Conservation (phyloP, 2,888 invertebrate genomes). For the Cyclophora albipunctata region DNA sequence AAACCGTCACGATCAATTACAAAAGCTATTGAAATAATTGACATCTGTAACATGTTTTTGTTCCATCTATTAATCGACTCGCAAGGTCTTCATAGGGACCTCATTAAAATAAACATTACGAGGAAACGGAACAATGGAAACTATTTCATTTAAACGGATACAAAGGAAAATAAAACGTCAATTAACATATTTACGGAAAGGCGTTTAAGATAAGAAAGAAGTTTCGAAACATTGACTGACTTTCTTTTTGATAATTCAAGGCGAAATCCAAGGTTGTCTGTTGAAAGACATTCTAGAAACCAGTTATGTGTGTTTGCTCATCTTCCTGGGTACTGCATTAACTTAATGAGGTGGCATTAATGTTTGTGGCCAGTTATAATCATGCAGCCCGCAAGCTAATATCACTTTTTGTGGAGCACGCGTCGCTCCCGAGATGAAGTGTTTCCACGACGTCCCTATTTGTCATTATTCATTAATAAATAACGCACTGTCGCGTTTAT, state of each 20-base stretch:
- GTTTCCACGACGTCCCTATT: conserved; percentile 38
- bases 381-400: conserved; percentile 31
- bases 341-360: conserved; percentile 29
- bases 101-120: conserved; percentile 9
- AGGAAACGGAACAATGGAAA: not conserved
- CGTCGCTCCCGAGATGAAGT: conserved; percentile 24
- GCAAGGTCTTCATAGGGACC: too few relatives aligned
- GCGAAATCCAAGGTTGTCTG: conserved; percentile 20
- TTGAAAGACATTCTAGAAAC: conserved; percentile 28
- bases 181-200: not conserved
- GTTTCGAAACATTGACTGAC: conserved; percentile 6
- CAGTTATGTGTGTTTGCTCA: conserved; percentile 20
- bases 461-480: conserved; percentile 43
- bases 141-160: too few relatives aligned
- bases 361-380: conserved; percentile 28
- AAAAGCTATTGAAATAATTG: conserved; percentile 37
- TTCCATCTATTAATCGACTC: not conserved
- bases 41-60: conserved; percentile 29
- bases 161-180: not conserved
- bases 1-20: conserved; percentile 23
- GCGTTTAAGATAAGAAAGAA: not conserved
- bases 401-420: conserved; percentile 29
- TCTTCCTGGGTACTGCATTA: conserved; percentile 19
- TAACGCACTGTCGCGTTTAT: conserved; percentile 44
- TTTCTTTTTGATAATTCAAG: conserved; percentile 15